Evolutionary conservation across 2,888 invertebrate species (phyloP).

Genomic region (Cheilosia urbana): DNA sequence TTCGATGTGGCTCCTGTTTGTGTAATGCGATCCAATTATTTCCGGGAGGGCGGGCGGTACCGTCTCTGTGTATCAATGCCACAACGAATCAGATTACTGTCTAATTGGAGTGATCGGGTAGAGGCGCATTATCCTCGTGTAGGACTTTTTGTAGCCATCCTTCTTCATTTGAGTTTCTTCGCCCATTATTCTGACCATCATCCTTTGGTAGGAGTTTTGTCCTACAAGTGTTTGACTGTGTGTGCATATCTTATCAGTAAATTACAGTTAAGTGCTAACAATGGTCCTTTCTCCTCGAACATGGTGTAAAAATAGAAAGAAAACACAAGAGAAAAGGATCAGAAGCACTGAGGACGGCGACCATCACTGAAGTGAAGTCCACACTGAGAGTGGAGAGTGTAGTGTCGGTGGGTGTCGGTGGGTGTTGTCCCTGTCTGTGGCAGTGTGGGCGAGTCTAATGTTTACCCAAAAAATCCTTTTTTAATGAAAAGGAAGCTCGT

Average conservation of each 20-base stretch:
- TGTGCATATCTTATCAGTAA: slow-evolving; percentile 75
- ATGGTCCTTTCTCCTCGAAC: slow-evolving; percentile 67
- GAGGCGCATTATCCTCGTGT: slow-evolving; percentile 13
- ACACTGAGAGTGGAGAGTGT: slow-evolving; percentile 3
- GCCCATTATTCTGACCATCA: slow-evolving; percentile 6
- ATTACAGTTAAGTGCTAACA: slow-evolving; percentile 75
- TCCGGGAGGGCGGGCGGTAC: neutral
- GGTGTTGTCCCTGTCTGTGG: neutral
- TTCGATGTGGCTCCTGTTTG: slow-evolving; percentile 21
- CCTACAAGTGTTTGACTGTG: slow-evolving; percentile 68
- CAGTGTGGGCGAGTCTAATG: slow-evolving; percentile 33
- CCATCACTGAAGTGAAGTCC: slow-evolving; percentile 1
- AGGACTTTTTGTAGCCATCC: slow-evolving; percentile 8
- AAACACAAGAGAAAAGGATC: slow-evolving; percentile 15
- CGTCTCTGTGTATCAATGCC: slow-evolving; percentile 36
- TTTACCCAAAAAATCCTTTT: slow-evolving; percentile 59
- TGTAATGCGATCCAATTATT: slow-evolving; percentile 51
- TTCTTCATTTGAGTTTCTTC: neutral
- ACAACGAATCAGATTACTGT: slow-evolving; percentile 64
- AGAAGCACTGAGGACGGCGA: neutral
- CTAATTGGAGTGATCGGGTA: slow-evolving; percentile 53
- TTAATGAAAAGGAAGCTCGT: slow-evolving; percentile 66
- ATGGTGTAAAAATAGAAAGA: slow-evolving; percentile 46
- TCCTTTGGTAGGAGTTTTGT: slow-evolving; percentile 42
- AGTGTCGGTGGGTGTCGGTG: neutral